phyloP scores from a whole-genome alignment of 2,113 vertebrate species.

The Capreolus pygargus region DNA sequence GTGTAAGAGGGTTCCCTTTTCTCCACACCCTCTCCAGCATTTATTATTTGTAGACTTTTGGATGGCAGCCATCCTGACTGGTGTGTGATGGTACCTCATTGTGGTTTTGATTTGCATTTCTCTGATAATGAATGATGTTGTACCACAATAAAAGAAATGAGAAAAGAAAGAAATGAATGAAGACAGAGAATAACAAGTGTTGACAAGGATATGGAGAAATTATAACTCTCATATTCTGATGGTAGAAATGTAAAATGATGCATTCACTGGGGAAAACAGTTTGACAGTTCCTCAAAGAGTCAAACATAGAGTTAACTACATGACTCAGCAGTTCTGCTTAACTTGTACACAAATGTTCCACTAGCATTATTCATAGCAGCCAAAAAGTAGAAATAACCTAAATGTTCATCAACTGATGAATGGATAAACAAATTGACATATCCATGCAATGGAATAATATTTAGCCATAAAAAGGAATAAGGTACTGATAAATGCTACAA shows the following conservation, averaged over 20 bases:
- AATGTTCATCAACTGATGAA: neutral
- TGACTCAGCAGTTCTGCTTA: neutral
- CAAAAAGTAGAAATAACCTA: neutral
- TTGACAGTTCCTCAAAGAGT: neutral
- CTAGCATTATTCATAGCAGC: neutral
- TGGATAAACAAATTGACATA: neutral
- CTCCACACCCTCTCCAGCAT: no score
- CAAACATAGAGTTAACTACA: neutral
- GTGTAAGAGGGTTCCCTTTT: no score
- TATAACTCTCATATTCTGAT: neutral
- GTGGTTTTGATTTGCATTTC: no score
- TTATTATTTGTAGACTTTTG: no score
- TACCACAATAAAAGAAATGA: neutral
- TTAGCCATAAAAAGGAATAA: neutral
- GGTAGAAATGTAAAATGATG: neutral
- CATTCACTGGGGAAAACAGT: neutral
- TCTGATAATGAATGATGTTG: no score
- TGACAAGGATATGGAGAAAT: neutral
- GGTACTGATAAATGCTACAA: neutral
- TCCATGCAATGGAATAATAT: neutral
- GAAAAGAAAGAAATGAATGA: neutral
- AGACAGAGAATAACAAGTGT: neutral
- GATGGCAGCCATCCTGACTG: no score
- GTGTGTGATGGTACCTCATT: no score
- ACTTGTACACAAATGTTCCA: neutral